Base-by-base conservation (phyloP, 2,113 vertebrate species). In the Malurus elegans region DNA sequence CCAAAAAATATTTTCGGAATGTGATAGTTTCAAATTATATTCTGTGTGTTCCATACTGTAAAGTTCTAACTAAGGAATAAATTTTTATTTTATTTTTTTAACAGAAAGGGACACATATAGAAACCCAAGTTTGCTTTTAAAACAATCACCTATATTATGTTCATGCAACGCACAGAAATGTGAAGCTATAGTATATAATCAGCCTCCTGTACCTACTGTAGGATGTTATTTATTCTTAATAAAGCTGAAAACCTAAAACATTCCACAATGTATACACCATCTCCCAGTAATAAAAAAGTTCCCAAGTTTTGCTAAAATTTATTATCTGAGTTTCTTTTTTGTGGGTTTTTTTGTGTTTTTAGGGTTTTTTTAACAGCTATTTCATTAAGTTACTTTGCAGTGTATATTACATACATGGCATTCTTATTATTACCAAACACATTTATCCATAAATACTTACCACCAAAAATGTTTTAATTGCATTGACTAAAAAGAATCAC, bases 191-290 rank as follows among this genome's bases (percentile, higher is more conserved):
- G 17, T 4, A 25, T 16, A 64, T 8, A 8, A 60, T n/a, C 44
- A 73, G 34, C n/a, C 29, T 62, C 48, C 38, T 42, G 18, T 7
- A 29, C 18, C 12, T 42, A 61, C 8, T 0, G 0, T 6, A 56
- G 23, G 23, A 50, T 64, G 5, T 44, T 78, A 67, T 31, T 89
- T 48, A 79, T 34, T 20, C 18, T 16, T 38, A 79, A 51, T 14
- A 75, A 18, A 86, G 50, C 2, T 32, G 8, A n/a, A 69, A 81
- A 73, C 38, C 8, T 62, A 26, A 13, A 82, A 73, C 14, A 51
- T 36, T 10, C 7, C 7, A 54, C 13, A 47, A 36, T 28, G 57
- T 56, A 54, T 8, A 42, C 20, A 17, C 0, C 2, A 24, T 25
- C 82, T 62, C 31, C 21, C 47, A 72, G 47, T 7, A 42, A 47